Conservation (phyloP, 2,113 vertebrate species). For the Ivindomyrus marchei region DNA sequence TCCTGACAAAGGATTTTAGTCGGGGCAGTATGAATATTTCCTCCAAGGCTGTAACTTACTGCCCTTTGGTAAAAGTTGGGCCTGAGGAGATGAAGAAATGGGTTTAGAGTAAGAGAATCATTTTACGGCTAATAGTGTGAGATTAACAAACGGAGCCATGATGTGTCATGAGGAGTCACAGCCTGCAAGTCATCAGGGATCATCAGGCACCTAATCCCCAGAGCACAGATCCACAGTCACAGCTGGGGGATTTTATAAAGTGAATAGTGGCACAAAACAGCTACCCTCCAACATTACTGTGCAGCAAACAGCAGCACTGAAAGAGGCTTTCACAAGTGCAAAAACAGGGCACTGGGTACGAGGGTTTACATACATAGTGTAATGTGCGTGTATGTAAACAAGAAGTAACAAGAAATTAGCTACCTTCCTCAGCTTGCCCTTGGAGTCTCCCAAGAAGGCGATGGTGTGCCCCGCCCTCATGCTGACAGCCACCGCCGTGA, state of each 20-base stretch:
- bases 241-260: not conserved
- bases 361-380: not conserved
- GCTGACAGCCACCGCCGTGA: conserved; percentile 85
- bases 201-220: not conserved
- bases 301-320: not conserved
- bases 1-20: not conserved
- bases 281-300: not conserved
- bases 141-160: not conserved
- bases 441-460: conserved; percentile 87
- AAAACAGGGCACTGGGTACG: not conserved
- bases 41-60: not conserved
- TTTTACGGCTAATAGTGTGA: not conserved
- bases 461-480: conserved; percentile 76
- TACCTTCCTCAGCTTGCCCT: conserved; percentile 87
- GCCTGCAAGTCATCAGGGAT: not conserved
- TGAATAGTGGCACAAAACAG: not conserved
- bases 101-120: not conserved
- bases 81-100: not conserved
- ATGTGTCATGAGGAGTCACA: not conserved
- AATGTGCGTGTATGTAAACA: not conserved
- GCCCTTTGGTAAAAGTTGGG: not conserved
- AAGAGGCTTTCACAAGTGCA: not conserved
- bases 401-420: not conserved
- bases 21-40: not conserved
- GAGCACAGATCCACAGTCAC: not conserved